Base-by-base conservation (phyloP, 2,888 invertebrate species). In the Lithophane socia region DNA sequence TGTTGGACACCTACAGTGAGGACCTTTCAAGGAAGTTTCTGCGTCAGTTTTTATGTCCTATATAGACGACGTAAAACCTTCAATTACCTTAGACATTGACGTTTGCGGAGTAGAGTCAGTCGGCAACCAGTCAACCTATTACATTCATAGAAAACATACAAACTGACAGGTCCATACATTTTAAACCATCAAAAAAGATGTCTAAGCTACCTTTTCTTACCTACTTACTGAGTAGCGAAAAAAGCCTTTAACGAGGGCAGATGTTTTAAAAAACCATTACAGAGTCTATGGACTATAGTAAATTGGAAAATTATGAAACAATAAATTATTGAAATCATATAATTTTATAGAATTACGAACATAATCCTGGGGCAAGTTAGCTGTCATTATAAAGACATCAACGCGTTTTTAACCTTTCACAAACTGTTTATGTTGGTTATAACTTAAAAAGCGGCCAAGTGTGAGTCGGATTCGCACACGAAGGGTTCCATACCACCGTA, bases 301-400 rank as follows among this genome's bases (percentile, higher is more conserved):
- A 83, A 75, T 70, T 73, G 70, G 66, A 82, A 79, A 70, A 74
- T 79, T 77, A 87, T 79, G 61, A 75, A 83, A 83, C 74, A 67
- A 80, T 87, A 76, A 73, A 77, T 79, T 86, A 86, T 84, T 80
- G 71, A 86, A 84, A 84, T 84, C 63, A 78, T 70, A 69, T 77
- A 80, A 87, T 83, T 77, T 78, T 18, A 73, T 79, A 68, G 73
- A 77, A 88, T 86, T 84, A 84, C 71, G 1, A 21, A 44, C 54
- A 61, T 77, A 72, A 78, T 77, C 29, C 64, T 4, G 29, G 13
- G n/a, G 42, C 80, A 78, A 82, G 73, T 64, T 80, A 70, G 67
- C 61, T 66, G 60, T 82, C 79, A 91, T 92, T 91, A 91, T 89
- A 92, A 92, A 92, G 91, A 91, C 91, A 92, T 92, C 92, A 92